Percentiles rank a stretch among this genome's conserved stretches.
phyloP scores from a whole-genome alignment of 2,113 vertebrate genomes.

The Asarcornis scutulata region DNA sequence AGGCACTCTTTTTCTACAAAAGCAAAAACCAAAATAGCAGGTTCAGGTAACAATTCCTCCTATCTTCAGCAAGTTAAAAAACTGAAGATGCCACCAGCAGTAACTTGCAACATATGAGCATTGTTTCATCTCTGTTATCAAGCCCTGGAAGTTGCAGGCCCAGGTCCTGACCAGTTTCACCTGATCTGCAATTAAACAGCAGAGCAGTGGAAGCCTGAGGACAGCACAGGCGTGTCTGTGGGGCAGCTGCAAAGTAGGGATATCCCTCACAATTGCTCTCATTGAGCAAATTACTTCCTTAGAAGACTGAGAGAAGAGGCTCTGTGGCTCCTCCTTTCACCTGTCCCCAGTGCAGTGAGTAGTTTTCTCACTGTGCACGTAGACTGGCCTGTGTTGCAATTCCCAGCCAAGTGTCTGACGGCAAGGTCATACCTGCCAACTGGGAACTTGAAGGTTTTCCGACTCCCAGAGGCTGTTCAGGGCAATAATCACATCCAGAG shows the following conservation, averaged over 20 bases:
- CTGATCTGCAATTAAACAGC: not conserved
- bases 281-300: not conserved
- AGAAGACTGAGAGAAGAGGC: not conserved
- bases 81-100: not conserved
- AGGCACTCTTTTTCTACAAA: not conserved
- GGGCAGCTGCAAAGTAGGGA: not conserved
- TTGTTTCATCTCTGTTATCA: not conserved
- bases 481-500: not conserved
- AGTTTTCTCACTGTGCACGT: not conserved
- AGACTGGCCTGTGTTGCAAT: rapidly evolving
- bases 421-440: not conserved
- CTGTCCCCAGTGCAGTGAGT: rapidly evolving
- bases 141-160: not conserved
- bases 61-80: not conserved
- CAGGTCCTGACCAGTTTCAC: not conserved
- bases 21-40: not conserved
- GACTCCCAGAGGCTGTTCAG: not conserved
- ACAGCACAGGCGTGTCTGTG: rapidly evolving
- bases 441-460: not conserved
- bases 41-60: not conserved
- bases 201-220: not conserved
- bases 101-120: not conserved
- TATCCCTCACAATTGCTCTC: not conserved
- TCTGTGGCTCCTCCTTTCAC: not conserved
- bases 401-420: not conserved